A percentile compares a stretch with the other conserved stretches of the same genome.
These are phyloP conservation scores for Zingel zingel DNA, from an alignment of 2,113 vertebrate species.

Conservation along the genomic window DNA sequence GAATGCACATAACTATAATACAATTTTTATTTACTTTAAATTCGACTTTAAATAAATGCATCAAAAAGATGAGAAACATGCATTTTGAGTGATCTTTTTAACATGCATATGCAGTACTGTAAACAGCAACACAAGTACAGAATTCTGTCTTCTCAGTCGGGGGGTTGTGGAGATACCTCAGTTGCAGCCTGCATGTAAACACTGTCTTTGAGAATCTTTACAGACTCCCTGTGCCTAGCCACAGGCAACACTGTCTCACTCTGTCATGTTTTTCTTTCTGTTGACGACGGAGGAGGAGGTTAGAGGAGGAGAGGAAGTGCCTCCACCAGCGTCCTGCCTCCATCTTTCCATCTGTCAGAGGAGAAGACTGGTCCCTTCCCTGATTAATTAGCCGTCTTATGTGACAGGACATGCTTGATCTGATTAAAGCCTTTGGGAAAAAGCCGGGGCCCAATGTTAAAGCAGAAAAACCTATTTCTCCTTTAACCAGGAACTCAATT, in stretches of 20 bases:
- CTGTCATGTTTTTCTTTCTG: slow-evolving; percentile 53
- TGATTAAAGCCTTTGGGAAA: slow-evolving; percentile 76
- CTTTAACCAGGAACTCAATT: slow-evolving; percentile 70
- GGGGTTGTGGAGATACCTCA: slow-evolving; percentile 46
- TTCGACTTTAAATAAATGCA: slow-evolving; percentile 5
- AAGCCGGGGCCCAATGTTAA: slow-evolving; percentile 41
- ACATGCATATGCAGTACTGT: slow-evolving; percentile 13
- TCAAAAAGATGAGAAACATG: neutral
- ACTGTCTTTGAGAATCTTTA: slow-evolving; percentile 40
- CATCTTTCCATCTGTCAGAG: slow-evolving; percentile 67
- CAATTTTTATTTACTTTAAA: neutral
- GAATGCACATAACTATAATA: neutral
- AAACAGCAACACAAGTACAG: slow-evolving; percentile 46
- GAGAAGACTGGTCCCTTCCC: slow-evolving; percentile 61
- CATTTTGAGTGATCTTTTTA: slow-evolving; percentile 29
- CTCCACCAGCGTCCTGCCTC: slow-evolving; percentile 55
- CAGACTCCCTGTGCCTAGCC: slow-evolving; percentile 39
- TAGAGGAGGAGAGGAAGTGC: slow-evolving; percentile 67
- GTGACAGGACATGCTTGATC: slow-evolving; percentile 79
- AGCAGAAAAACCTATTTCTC: slow-evolving; percentile 53
- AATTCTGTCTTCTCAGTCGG: slow-evolving; percentile 48
- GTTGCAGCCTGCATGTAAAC: slow-evolving; percentile 51
- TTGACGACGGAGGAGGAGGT: slow-evolving; percentile 64
- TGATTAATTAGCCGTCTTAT: slow-evolving; percentile 81
- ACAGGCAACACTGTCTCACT: slow-evolving; percentile 45